These are phyloP conservation scores for Glaucomys volans DNA, from an alignment of 2,113 vertebrate genomes.

Conservation along the genomic window DNA sequence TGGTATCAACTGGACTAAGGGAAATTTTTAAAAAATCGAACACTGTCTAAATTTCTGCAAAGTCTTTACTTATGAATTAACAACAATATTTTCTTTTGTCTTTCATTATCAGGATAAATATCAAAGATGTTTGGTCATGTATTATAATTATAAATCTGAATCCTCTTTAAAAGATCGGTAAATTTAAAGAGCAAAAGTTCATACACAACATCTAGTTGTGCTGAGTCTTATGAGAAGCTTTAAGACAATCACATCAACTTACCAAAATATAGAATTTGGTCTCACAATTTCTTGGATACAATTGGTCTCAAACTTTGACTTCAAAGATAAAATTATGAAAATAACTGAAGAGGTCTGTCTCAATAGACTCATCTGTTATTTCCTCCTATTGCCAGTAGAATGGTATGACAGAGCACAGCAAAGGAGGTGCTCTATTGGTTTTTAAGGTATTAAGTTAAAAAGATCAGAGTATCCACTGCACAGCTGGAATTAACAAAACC, in stretches of 20 bases:
- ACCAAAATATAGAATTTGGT: background rate
- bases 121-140: background rate
- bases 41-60: background rate
- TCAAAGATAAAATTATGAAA: conserved; percentile 51
- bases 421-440: conserved; percentile 67
- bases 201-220: background rate
- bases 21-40: no score
- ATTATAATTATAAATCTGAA: conserved; percentile 9
- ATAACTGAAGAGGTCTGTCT: background rate
- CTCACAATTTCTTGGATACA: background rate
- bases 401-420: conserved; percentile 81
- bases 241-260: background rate
- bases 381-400: background rate
- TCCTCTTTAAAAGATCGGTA: conserved; percentile 24
- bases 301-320: background rate
- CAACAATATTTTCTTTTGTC: background rate
- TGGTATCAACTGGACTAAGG: background rate
- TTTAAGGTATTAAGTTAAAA: conserved; percentile 35
- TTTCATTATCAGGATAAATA: background rate
- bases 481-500: conserved; percentile 96
- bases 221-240: background rate
- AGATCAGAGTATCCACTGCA: conserved; percentile 95
- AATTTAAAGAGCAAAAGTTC: conserved; percentile 38
- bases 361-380: background rate
- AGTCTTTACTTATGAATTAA: conserved; percentile 42